Evolutionary conservation across 2,888 invertebrate species (phyloP), one percentile per base, ranked within the genome.

Genomic region (Athetis lepigone): DNA sequence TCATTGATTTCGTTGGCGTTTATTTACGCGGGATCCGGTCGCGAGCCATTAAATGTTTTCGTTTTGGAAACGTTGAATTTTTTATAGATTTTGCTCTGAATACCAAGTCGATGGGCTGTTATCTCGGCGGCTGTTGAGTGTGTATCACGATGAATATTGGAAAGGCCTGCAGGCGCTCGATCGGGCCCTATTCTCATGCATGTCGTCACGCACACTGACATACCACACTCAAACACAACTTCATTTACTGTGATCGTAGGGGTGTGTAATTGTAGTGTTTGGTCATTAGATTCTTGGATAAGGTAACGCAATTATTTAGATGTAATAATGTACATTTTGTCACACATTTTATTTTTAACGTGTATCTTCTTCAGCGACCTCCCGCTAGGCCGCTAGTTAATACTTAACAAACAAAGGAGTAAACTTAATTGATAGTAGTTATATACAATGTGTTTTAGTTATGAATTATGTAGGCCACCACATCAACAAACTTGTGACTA

Each of bases 401-500:
- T 40, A 42, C 47, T 39, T 37, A 42, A 42, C 47, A 57, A 64
- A 64, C 65, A 59, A 58, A 62, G 27, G 16, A 66, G 43, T 43
- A 42, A 71, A 71, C 18, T 59, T 42, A 47, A 45, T 43, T 47
- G 37, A 67, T 49, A 27, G 21, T 56, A 58, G 42, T 42, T 65
- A 39, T 36, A 55, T 33, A 61, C 40, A 39, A 37, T 52, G 46
- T 55, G 56, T 60, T 72, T 73, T 62, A 71, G 57, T 68, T 73
- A 49, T 29, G 40, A 65, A 57, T 65, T 64, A 70, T 74, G 40
- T 74, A 64, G 70, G 65, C 45, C 55, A 64, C 70, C 59, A 54
- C 70, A 70, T 70, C 52, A 71, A 63, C 71, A 59, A 75, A 75
- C 47, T 75, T 67, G 16, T 46, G 36, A 51, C 55, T 74, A 70